Conservation (phyloP, 1,140 invertebrate species). For the Drosophila ficusphila region DNA sequence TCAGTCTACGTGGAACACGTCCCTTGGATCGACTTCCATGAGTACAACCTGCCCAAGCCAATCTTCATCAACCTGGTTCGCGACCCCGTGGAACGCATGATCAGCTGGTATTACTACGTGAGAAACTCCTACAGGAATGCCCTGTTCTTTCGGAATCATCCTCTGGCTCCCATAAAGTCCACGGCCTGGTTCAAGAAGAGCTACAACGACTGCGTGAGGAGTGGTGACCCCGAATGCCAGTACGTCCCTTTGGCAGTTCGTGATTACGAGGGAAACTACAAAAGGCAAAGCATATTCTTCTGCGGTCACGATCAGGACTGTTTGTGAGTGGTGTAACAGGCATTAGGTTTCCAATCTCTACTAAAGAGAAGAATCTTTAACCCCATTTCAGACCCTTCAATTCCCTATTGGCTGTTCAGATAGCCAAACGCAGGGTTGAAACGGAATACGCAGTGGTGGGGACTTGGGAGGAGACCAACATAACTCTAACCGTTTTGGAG, state of each 20-base stretch:
- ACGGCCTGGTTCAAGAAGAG: slow-evolving; percentile 94
- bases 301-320: slow-evolving; percentile 94
- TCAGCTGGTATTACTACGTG: slow-evolving; percentile 94
- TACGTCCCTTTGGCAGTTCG: slow-evolving; percentile 91
- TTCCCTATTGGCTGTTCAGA: slow-evolving; percentile 90
- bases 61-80: slow-evolving; percentile 95
- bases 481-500: slow-evolving; percentile 92
- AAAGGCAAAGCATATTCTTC: slow-evolving; percentile 92
- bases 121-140: slow-evolving; percentile 94
- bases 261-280: slow-evolving; percentile 92
- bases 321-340: slow-evolving; percentile 87
- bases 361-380: not conserved
- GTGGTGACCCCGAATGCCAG: slow-evolving; percentile 92
- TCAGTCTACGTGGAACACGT: slow-evolving; percentile 91
- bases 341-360: not conserved
- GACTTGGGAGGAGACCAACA: slow-evolving; percentile 93
- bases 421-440: slow-evolving; percentile 92
- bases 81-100: slow-evolving; percentile 94
- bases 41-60: slow-evolving; percentile 90
- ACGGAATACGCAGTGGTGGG: slow-evolving; percentile 94
- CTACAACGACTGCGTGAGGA: slow-evolving; percentile 93
- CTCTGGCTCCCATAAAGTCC: slow-evolving; percentile 92
- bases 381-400: slow-evolving; percentile 90
- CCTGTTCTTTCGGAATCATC: slow-evolving; percentile 92
- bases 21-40: slow-evolving; percentile 87